phyloP scores from a whole-genome alignment of 2,797 vertebrate genomes.

The Pogonophryne albipinna region DNA sequence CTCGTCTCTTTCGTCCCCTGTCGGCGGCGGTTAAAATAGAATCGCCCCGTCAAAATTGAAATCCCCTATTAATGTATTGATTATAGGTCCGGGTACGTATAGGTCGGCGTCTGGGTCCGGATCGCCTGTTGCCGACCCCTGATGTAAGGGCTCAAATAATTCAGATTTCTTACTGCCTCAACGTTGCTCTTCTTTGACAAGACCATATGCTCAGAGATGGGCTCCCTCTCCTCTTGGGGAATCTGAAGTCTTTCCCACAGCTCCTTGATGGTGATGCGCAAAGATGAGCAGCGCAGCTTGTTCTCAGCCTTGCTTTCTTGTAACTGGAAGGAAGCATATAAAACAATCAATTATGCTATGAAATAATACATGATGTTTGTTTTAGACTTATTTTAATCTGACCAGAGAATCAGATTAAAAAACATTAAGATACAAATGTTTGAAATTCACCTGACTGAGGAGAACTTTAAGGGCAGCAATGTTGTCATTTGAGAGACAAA shows the following conservation, averaged over 20 bases:
- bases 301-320: constrained; percentile 85
- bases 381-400: not conserved
- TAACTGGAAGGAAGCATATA: constrained; percentile 79
- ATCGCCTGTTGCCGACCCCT: too few relatives aligned
- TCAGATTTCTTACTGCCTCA: constrained; percentile 87
- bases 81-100: too few relatives aligned
- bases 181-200: constrained; percentile 84
- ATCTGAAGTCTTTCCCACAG: constrained; percentile 93
- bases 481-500: constrained; percentile 92
- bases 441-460: constrained; percentile 86
- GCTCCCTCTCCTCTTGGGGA: constrained; percentile 86
- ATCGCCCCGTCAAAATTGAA: too few relatives aligned
- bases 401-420: not conserved
- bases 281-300: constrained; percentile 80
- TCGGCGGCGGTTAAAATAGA: too few relatives aligned
- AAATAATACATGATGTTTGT: not conserved
- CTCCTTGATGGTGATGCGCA: constrained; percentile 84
- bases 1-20: too few relatives aligned
- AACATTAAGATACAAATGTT: not conserved
- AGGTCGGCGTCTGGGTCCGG: too few relatives aligned
- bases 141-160: not conserved
- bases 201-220: constrained; percentile 80
- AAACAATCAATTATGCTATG: not conserved
- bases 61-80: too few relatives aligned
- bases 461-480: constrained; percentile 87